These are phyloP conservation scores for Xanthia togata DNA, from an alignment of 2,888 invertebrate species.

Conservation along the genomic window DNA sequence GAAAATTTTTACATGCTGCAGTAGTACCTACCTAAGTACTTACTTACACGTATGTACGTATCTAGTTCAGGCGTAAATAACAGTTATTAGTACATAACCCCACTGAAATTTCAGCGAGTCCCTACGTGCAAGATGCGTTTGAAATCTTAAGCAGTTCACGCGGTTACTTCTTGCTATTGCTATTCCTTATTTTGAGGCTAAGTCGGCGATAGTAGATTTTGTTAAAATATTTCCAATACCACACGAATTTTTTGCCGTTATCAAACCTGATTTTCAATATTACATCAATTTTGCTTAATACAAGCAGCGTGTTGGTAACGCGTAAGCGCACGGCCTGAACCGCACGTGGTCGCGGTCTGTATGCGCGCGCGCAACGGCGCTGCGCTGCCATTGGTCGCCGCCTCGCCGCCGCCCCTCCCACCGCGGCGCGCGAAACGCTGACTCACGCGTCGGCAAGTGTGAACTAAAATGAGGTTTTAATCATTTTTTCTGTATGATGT, in stretches of 20 bases:
- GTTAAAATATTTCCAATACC: too few relatives aligned
- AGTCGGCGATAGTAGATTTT: neutral
- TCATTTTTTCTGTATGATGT: conserved; percentile 43
- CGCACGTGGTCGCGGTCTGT: conserved; percentile 79
- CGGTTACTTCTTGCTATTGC: too few relatives aligned
- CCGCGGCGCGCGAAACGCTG: conserved; percentile 74
- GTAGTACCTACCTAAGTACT: neutral
- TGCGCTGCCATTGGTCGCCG: conserved; percentile 81
- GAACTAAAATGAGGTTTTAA: conserved; percentile 49
- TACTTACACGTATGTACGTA: too few relatives aligned
- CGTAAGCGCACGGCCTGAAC: conserved; percentile 67
- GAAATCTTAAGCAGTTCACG: too few relatives aligned
- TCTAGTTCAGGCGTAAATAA: neutral
- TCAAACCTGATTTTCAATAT: neutral
- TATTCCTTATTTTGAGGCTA: neutral
- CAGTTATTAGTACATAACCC: too few relatives aligned
- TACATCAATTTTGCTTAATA: neutral
- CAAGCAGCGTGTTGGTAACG: conserved; percentile 6
- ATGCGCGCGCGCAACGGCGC: conserved; percentile 76
- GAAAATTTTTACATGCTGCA: neutral
- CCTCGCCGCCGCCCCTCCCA: conserved; percentile 85
- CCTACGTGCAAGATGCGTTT: too few relatives aligned
- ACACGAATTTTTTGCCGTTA: too few relatives aligned
- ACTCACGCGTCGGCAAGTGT: conserved; percentile 72
- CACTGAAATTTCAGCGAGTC: too few relatives aligned